These are phyloP conservation scores for Papilio gigon DNA, from an alignment of 2,888 invertebrate genomes.

Conservation along the genomic window DNA sequence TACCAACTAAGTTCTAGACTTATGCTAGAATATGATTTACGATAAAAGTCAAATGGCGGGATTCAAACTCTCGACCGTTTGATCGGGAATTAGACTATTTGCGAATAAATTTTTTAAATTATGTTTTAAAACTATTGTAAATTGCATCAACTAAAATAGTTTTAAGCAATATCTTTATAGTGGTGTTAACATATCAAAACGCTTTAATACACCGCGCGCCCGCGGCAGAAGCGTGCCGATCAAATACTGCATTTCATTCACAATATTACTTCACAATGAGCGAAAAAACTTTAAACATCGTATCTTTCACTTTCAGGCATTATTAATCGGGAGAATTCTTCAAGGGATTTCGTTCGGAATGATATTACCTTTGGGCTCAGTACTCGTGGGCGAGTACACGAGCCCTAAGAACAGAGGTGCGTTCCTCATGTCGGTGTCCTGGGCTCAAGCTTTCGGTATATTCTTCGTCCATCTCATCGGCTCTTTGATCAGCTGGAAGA, in stretches of 20 bases:
- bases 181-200: no score
- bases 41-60: no score
- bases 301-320: slow-evolving; percentile 51
- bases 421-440: slow-evolving; percentile 80
- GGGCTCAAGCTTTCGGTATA: slow-evolving; percentile 82
- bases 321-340: slow-evolving; percentile 60
- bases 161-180: no score
- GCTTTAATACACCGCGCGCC: no score
- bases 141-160: no score
- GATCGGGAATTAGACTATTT: no score
- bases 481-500: slow-evolving; percentile 79
- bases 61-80: no score
- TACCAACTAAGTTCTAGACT: no score
- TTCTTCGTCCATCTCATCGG: slow-evolving; percentile 83
- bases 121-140: no score
- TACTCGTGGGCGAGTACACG: slow-evolving; percentile 79
- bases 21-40: no score
- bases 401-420: slow-evolving; percentile 83
- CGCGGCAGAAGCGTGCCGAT: neutral
- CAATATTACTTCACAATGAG: no score
- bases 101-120: no score
- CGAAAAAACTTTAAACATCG: neutral
- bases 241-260: neutral
- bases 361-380: slow-evolving; percentile 70
- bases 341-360: slow-evolving; percentile 78